Evolutionary conservation across 2,113 vertebrate species (phyloP).

Genomic region (Circaetus cinerascens): DNA sequence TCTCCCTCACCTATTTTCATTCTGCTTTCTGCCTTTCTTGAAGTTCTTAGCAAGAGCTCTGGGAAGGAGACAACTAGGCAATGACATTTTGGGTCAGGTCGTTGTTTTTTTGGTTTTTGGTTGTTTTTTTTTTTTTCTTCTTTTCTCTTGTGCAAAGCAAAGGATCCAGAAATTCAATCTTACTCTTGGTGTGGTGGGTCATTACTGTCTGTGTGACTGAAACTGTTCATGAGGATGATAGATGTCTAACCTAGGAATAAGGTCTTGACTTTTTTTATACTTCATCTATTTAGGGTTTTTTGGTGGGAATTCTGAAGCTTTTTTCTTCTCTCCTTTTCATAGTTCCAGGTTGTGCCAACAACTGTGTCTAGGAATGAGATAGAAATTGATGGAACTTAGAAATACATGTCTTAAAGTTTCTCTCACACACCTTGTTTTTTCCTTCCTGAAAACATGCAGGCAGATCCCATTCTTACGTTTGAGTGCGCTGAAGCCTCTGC

Average conservation of each 20-base stretch:
- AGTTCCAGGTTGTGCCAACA: not conserved
- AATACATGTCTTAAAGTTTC: not conserved
- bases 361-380: not conserved
- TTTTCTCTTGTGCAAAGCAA: not conserved
- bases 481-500: not conserved
- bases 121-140: not conserved
- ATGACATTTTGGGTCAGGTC: not conserved
- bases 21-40: not conserved
- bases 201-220: not conserved
- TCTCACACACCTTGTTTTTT: rapidly evolving
- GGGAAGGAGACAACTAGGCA: not conserved
- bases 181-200: not conserved
- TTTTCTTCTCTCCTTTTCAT: not conserved
- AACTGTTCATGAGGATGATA: not conserved
- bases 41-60: not conserved
- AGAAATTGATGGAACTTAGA: not conserved
- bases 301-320: not conserved
- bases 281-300: too few species aligned
- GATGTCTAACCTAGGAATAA: not conserved
- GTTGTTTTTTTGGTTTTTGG: too few species aligned
- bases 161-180: not conserved
- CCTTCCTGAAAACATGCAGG: not conserved
- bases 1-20: not conserved
- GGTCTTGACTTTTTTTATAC: not conserved
- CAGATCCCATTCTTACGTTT: not conserved